Percentiles rank a stretch among this genome's conserved stretches.
phyloP scores from a whole-genome alignment of 2,888 invertebrate species.

The Noctuana brunneofusca region DNA sequence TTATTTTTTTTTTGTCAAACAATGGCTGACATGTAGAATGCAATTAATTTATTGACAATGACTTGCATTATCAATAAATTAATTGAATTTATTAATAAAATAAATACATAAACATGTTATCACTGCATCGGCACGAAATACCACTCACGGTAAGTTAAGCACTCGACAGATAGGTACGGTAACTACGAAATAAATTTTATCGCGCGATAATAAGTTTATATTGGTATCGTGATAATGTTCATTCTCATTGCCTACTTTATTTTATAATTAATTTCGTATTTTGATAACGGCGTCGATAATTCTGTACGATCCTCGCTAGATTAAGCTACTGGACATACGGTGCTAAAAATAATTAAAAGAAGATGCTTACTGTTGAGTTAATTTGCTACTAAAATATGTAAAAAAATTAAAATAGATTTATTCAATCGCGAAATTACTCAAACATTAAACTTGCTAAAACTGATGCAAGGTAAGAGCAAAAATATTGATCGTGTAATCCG shows the following conservation, averaged over 20 bases:
- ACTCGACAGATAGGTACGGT: constrained; percentile 30
- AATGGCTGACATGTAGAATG: background rate
- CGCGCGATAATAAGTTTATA: constrained; percentile 33
- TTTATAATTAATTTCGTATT: constrained; percentile 23
- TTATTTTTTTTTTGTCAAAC: background rate
- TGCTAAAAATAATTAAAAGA: too few species aligned
- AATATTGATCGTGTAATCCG: constrained; percentile 34
- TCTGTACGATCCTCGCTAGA: background rate
- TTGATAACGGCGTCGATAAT: background rate
- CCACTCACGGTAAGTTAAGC: constrained; percentile 26
- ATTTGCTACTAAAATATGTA: too few species aligned
- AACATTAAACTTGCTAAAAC: constrained; percentile 2
- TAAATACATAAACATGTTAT: constrained; percentile 4
- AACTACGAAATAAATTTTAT: constrained; percentile 30
- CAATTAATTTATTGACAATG: too few species aligned
- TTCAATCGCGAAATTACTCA: background rate
- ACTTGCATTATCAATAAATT: background rate
- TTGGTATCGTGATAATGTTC: constrained; percentile 26
- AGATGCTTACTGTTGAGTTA: too few species aligned
- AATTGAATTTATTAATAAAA: background rate
- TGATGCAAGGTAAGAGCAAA: constrained; percentile 27
- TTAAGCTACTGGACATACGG: background rate
- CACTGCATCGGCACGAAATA: constrained; percentile 21
- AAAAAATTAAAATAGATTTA: too few species aligned
- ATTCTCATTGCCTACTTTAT: constrained; percentile 16